Base-by-base conservation (phyloP, 2,888 invertebrate species). In the Papilio gigon region DNA sequence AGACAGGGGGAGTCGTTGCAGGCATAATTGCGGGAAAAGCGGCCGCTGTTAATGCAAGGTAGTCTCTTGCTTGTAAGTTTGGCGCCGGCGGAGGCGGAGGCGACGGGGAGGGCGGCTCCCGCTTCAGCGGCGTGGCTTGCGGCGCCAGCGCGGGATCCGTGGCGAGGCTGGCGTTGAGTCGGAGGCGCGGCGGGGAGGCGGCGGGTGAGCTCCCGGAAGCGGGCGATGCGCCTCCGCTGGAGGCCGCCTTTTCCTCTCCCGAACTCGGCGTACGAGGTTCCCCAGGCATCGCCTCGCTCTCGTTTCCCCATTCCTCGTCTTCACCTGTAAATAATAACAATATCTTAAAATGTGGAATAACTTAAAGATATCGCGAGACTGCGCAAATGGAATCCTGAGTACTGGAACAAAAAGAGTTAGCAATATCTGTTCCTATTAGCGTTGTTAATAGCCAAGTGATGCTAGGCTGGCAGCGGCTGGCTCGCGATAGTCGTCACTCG, bases 111-210 rank as follows among this genome's bases (percentile, higher is more conserved):
- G 89, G 88, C 27, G 91, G 87, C 73, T 89, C 89, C 68, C 82
- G 86, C 72, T 88, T 93, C 14, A 93, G 86, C 62, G 93, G 88
- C 72, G 95, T 93, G 63, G 95, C 94, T 75, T 94, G 94, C 35
- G 95, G 94, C 73, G 95, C 94, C 25, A 95, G 90, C 12, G 97
- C 97, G 3, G 97, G 97, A 88, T 97, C 97, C 44, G 96, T 96
- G 65, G 96, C 96, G 74, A 97, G 93, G 83, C 94, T 94, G 71
- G 96, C 91, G 87, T 96, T 97, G 75, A 97, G 93, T 74, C 97
- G 94, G 78, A 97, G 91, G 78, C 95, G 94, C 75, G 96, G 96
- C 76, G 93, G 91, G 44, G 89, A 88, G 44, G 87, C 81, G 53
- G 85, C 80, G 33, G 88, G 85, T 64, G 89, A 87, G 69, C 74